Base-by-base conservation (phyloP, 2,797 vertebrate genomes). In the Telmatherina bonti region DNA sequence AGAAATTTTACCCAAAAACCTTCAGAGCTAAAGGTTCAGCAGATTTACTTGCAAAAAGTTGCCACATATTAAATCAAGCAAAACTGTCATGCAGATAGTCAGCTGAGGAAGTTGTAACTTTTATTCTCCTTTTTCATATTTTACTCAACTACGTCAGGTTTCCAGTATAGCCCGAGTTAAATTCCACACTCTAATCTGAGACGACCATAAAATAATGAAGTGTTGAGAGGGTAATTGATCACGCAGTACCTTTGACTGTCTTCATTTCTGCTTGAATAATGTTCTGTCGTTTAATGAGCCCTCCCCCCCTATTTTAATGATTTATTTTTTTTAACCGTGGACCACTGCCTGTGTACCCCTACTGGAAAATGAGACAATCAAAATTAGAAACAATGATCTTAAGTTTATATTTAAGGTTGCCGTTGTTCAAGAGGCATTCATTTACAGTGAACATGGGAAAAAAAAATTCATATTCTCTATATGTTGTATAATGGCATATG, bases 101-200 rank as follows among this genome's bases (percentile, higher is more conserved):
- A 20, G 30, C 47, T 49, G 65, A 35, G n/a, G 59, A 4, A 26
- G 0, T 27, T 45, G 35, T 38, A 45, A 13, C 0, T 45, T 36
- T 51, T 53, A 29, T 67, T 51, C 56, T 41, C 2, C 27, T 47
- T 22, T 18, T 60, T 49, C 43, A 18, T 57, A 29, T 22, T 45
- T 53, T 60, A 35, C 56, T 59, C 22, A 38, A 60, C 20, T 38
- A 9, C 54, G 64, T 36, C n/a, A 20, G 16, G 36, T 38, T 41
- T 38, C 10, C 51, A 71, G 33, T n/a, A 61, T 49, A 2, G 49
- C 27, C 43, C 55, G 0, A 67, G 45, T 59, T 49, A 57, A n/a
- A 24, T 38, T 49, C 31, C 7, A 57, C 43, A 51, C 36, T 62
- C 62, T 1, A 3, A 22, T 30, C 36, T 12, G 31, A 51, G 31